Evolutionary conservation across 23 tunicate genomes (phyloP).

Genomic region (Phallusia fumigata): DNA sequence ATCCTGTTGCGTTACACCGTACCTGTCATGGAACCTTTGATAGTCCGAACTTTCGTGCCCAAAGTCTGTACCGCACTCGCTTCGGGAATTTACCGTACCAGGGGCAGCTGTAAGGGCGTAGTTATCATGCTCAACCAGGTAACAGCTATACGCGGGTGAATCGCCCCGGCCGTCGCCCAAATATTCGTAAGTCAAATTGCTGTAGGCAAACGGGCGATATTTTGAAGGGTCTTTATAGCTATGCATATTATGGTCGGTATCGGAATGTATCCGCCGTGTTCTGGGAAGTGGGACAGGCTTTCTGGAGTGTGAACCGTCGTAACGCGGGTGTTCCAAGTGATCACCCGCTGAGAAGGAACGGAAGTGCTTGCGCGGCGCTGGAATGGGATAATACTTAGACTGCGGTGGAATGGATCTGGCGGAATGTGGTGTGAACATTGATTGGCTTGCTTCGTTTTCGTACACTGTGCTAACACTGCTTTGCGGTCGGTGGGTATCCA

Average conservation of each 20-base stretch:
- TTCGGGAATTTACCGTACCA: background rate
- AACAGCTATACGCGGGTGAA: background rate
- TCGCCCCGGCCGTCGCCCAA: background rate
- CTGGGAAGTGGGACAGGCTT: constrained; percentile 29
- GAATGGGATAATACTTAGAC: constrained; percentile 17
- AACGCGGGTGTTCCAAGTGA: background rate
- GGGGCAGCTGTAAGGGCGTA: background rate
- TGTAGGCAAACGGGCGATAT: background rate
- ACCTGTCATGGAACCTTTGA: no score
- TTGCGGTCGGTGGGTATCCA: constrained; percentile 9
- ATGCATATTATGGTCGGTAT: background rate
- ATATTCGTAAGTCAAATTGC: constrained; percentile 17
- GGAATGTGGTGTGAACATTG: background rate
- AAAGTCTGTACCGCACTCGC: no score
- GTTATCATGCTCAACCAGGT: background rate
- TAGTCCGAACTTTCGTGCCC: no score
- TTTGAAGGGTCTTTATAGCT: background rate
- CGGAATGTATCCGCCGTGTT: background rate
- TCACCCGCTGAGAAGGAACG: constrained; percentile 38
- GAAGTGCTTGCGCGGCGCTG: constrained; percentile 33
- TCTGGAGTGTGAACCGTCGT: background rate
- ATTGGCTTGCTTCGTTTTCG: background rate
- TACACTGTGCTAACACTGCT: background rate
- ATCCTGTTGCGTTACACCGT: no score
- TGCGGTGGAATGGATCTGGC: background rate